Percentiles rank a stretch among this genome's conserved stretches.
phyloP scores from a whole-genome alignment of 2,113 vertebrate species.

The Echinops telfairi region DNA sequence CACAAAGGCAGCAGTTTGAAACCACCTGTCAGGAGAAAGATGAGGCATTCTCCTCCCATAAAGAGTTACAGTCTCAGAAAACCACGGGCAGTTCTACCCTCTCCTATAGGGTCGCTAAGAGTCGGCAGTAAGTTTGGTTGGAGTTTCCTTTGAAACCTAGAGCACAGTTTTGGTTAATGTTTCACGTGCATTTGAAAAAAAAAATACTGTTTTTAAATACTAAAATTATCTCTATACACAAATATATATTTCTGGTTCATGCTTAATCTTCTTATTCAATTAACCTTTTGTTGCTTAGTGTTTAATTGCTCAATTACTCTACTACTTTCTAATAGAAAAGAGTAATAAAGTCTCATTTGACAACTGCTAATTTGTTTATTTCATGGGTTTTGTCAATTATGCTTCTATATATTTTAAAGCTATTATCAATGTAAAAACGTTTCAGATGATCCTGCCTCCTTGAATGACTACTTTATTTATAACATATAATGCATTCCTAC shows the following conservation, averaged over 20 bases:
- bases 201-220: background rate
- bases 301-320: background rate
- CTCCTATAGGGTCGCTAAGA: too few species aligned
- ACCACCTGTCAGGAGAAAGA: too few species aligned
- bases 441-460: background rate
- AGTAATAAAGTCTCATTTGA: background rate
- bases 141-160: background rate
- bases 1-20: too few species aligned
- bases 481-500: background rate
- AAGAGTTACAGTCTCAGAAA: too few species aligned
- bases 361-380: slow-evolving; percentile 15
- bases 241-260: background rate
- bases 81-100: too few species aligned
- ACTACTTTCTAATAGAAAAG: background rate
- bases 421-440: background rate
- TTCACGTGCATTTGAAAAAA: slow-evolving; percentile 2
- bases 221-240: background rate
- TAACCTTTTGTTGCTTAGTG: background rate
- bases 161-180: background rate
- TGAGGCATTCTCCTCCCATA: too few species aligned
- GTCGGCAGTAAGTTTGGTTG: background rate
- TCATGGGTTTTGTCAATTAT: background rate
- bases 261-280: slow-evolving; percentile 6
- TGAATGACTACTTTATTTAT: slow-evolving; percentile 2
- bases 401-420: slow-evolving; percentile 8